Percentiles rank a stretch among this genome's conserved stretches.
Conservation (phyloP, 1,140 invertebrate genomes). For the Sogatella furcifera region DNA sequence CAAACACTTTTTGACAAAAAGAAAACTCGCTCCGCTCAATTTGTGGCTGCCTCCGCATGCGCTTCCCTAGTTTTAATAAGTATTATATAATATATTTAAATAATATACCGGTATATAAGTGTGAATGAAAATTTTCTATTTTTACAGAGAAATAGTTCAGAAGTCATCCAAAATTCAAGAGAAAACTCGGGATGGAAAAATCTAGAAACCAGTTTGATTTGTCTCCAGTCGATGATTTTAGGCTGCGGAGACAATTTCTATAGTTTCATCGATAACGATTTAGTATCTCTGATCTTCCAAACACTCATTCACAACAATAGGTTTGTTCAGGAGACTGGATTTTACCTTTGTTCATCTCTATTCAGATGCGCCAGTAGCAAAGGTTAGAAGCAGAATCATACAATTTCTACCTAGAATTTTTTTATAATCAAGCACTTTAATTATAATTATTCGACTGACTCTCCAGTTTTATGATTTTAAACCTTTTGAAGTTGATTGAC, state of each 20-base stretch:
- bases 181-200: slow-evolving; percentile 45
- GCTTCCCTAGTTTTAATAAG: too few species aligned
- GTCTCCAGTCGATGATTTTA: slow-evolving; percentile 39
- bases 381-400: too few species aligned
- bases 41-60: too few species aligned
- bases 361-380: slow-evolving; percentile 32
- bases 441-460: too few species aligned
- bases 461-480: too few species aligned
- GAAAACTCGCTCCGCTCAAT: too few species aligned
- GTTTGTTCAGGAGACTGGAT: slow-evolving; percentile 45
- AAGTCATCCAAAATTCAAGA: slow-evolving; percentile 39
- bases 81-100: too few species aligned
- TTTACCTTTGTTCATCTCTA: slow-evolving; percentile 39
- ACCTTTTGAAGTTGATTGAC: too few species aligned
- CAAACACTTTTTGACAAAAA: too few species aligned
- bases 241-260: slow-evolving; percentile 38
- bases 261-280: slow-evolving; percentile 34
- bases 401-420: too few species aligned
- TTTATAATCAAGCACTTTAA: too few species aligned
- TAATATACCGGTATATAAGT: too few species aligned
- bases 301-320: slow-evolving; percentile 41
- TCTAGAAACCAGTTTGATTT: slow-evolving; percentile 46
- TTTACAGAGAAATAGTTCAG: slow-evolving; percentile 15
- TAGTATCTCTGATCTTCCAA: slow-evolving; percentile 38
- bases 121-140: slow-evolving; percentile 12